Conservation (phyloP, 2,113 vertebrate species). For the Carassius gibelio region DNA sequence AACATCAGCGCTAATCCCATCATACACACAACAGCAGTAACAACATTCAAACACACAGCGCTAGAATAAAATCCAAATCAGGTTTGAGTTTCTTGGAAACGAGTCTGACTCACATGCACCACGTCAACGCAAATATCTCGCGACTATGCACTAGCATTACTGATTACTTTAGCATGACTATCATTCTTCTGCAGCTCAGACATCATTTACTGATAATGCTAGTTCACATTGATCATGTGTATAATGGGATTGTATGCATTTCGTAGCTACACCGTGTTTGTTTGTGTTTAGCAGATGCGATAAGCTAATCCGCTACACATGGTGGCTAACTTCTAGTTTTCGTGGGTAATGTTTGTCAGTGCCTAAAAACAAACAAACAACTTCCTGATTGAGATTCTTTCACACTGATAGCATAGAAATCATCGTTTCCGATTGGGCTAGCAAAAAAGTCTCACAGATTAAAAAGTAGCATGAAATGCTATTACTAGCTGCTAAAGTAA, state of each 20-base stretch:
- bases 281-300: background rate
- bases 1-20: background rate
- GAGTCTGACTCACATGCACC: background rate
- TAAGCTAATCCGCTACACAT: background rate
- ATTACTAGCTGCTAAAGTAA: background rate
- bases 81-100: constrained; percentile 4
- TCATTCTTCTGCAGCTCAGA: constrained; percentile 13
- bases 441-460: background rate
- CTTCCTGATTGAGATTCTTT: background rate
- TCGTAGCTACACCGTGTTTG: background rate
- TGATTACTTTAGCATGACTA: constrained; percentile 23
- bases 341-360: background rate
- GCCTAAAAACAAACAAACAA: background rate
- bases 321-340: background rate
- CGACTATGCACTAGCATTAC: background rate
- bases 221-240: background rate
- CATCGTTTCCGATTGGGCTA: too few relatives aligned
- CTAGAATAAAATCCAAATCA: background rate
- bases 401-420: background rate
- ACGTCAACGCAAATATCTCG: background rate
- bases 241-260: background rate
- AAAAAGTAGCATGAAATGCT: background rate
- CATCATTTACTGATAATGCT: constrained; percentile 5
- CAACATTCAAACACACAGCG: background rate
- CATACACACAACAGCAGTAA: background rate